Evolutionary conservation across 2,888 invertebrate genomes (phyloP).

Genomic region (Taphrorychus bicolor): DNA sequence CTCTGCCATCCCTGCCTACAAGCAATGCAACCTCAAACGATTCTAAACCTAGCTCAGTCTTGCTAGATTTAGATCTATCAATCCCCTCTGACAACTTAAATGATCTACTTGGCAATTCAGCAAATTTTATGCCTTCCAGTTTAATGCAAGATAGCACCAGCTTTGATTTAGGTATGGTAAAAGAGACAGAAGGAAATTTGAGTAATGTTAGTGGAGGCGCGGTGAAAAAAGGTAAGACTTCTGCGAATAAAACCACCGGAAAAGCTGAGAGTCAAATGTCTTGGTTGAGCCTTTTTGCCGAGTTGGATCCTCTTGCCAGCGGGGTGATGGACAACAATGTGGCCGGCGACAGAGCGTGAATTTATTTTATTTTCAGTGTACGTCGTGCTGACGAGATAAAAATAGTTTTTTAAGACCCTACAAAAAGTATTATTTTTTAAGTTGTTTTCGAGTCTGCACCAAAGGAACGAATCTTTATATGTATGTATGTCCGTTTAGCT

Average conservation of each 20-base stretch:
- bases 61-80: conserved; percentile 54
- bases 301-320: conserved; percentile 90
- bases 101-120: conserved; percentile 36
- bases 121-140: conserved; percentile 57
- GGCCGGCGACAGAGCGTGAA: conserved; percentile 49
- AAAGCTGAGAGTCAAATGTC: conserved; percentile 55
- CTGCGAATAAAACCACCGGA: conserved; percentile 23
- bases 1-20: conserved; percentile 38
- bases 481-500: neutral
- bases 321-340: conserved; percentile 65
- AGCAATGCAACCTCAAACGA: conserved; percentile 29
- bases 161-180: conserved; percentile 42
- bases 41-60: conserved; percentile 49
- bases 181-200: conserved; percentile 39
- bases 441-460: too few species aligned
- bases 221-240: neutral
- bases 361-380: neutral
- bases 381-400: neutral
- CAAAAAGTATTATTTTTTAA: conserved; percentile 4
- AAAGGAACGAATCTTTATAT: too few species aligned
- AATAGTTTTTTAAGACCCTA: neutral
- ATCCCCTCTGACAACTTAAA: conserved; percentile 49
- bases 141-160: conserved; percentile 51
- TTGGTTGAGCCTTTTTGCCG: conserved; percentile 93
- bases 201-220: neutral